Conservation (phyloP, 2,797 vertebrate genomes). For the Galago senegalensis region DNA sequence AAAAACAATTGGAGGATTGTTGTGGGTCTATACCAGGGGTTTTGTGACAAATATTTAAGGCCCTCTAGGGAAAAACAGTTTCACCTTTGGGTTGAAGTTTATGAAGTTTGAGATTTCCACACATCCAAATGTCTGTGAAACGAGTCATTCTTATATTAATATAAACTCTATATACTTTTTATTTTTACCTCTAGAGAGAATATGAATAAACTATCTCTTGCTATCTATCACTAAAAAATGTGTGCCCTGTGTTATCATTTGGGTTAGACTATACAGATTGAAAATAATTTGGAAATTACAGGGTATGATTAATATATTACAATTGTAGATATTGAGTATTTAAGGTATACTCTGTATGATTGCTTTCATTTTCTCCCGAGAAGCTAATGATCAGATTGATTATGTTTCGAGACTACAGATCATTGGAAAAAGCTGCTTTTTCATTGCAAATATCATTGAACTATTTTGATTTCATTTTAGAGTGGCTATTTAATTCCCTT, state of each 20-base stretch:
- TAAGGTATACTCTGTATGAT: neutral
- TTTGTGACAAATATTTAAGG: neutral
- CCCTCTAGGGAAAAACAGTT: neutral
- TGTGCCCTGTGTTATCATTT: neutral
- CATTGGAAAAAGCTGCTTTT: neutral
- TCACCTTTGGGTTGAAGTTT: neutral
- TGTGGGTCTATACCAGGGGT: neutral
- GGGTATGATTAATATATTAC: neutral
- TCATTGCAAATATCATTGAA: neutral
- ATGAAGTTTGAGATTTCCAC: neutral
- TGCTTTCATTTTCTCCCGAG: neutral
- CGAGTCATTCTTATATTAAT: neutral
- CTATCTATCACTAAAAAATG: neutral
- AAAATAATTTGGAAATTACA: neutral
- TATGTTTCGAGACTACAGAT: neutral
- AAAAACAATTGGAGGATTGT: neutral
- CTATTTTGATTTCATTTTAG: neutral
- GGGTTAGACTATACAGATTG: neutral
- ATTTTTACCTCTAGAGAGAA: neutral
- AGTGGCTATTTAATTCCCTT: neutral
- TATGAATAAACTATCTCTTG: neutral
- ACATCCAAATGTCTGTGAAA: neutral
- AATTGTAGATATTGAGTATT: neutral
- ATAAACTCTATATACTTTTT: neutral
- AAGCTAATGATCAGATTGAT: neutral